Evolutionary conservation across 1,140 invertebrate genomes (phyloP), one percentile per base, ranked within the genome.

Genomic region (Zaprionus nigranus): DNA sequence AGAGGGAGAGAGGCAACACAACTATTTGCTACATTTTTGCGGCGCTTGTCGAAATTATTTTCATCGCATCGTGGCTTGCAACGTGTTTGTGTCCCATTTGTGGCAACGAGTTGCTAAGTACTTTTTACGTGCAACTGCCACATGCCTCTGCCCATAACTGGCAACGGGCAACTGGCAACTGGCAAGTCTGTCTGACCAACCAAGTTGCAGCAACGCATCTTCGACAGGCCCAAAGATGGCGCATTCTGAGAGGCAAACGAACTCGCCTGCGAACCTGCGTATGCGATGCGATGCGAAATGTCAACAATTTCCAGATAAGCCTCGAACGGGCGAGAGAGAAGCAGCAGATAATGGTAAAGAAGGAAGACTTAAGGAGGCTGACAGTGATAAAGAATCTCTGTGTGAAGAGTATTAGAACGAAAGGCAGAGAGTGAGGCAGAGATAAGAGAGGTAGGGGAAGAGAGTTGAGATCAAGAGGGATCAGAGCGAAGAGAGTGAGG

Each of bases 21-120:
- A 76, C 69, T 65, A 76, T 76, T 76, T 76, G 74, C 69, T 24
- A 72, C 74, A 76, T 66, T 61, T 72, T 65, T 54, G 60, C 62
- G 61, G 49, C 62, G 56, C 62, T 76, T 65, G 73, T 71, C 40
- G 54, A 75, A 71, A 62, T 71, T 46, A 64, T 70, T 63, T 75
- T 60, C 60, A 75, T 59, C 66, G 80, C 75, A 51, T 9, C 46
- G 56, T 57, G 68, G 72, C 73, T 65, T n/a, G 56, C 64, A 70
- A 83, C 81, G 81, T 83, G 81, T 85, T 78, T 84, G 77, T 67
- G 75, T 63, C 28, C 81, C 81, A 84, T 84, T 80, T 84, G 81
- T 66, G 81, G 73, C 65, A 73, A 64, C 63, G 24, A 63, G 66
- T 75, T 69, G 49, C 67, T 57, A 63, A 70, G 73, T 58, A 63